Evolutionary conservation across 2,888 invertebrate species (phyloP).

Genomic region (Noctua comes): DNA sequence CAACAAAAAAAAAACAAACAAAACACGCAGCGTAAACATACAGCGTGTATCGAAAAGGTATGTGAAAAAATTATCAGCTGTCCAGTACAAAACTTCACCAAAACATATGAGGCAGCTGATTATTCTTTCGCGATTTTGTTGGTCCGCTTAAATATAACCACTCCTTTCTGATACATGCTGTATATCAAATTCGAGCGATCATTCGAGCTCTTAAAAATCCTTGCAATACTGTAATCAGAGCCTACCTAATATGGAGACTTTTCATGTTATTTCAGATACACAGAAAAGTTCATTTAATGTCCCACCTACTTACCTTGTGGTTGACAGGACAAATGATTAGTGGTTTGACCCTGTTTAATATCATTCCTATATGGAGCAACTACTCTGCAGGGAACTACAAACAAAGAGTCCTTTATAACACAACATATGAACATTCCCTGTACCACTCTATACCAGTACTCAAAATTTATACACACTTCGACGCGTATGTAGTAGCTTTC

Average conservation of each 20-base stretch:
- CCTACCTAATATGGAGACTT: background rate
- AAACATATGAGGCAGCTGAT: background rate
- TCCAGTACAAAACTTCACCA: no score
- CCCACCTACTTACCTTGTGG: conserved; percentile 3
- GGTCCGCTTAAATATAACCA: background rate
- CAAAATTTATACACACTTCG: conserved; percentile 31
- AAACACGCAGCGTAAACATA: no score
- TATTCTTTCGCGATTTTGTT: background rate
- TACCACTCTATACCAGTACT: conserved; percentile 42
- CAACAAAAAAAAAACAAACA: no score
- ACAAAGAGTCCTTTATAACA: conserved; percentile 19
- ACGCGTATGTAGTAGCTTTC: conserved; percentile 34
- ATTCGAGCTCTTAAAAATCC: background rate
- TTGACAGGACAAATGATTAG: background rate
- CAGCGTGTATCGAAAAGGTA: background rate
- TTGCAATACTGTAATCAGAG: background rate
- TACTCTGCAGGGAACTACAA: conserved; percentile 38
- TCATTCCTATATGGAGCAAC: conserved; percentile 44
- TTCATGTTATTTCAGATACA: conserved; percentile 25
- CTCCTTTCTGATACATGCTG: background rate
- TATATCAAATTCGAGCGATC: background rate
- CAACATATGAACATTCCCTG: conserved; percentile 51
- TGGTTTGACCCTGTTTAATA: background rate
- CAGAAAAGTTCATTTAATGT: conserved; percentile 20
- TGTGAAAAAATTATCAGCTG: no score